Conservation (phyloP, 53 echinoderm and acorn worm genomes). For the Crossaster papposus region DNA sequence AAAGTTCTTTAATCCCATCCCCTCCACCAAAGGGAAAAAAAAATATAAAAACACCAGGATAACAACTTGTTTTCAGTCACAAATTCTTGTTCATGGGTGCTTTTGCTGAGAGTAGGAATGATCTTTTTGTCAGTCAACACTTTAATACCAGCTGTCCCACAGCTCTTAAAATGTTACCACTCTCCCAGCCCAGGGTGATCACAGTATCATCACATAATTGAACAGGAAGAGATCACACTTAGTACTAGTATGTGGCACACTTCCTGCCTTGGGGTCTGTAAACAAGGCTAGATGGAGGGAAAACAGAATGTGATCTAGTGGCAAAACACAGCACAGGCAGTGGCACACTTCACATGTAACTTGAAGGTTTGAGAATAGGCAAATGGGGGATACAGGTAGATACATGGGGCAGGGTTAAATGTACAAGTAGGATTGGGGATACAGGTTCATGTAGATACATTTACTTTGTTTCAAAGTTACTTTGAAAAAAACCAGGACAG, state of each 20-base stretch:
- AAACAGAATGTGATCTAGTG: neutral
- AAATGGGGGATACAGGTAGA: too few species aligned
- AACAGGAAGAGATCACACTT: neutral
- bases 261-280: neutral
- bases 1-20: too few species aligned
- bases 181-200: neutral
- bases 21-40: too few species aligned
- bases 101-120: neutral
- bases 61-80: neutral
- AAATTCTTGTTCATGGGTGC: neutral
- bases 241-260: neutral
- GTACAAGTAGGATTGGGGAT: too few species aligned
- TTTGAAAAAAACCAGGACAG: too few species aligned
- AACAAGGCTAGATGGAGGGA: neutral
- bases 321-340: neutral
- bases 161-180: slow-evolving; percentile 15
- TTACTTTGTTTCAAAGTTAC: too few species aligned
- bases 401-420: too few species aligned
- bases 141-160: neutral
- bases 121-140: neutral
- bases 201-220: neutral
- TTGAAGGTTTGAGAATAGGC: neutral
- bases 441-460: too few species aligned
- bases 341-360: neutral
- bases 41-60: neutral